Conservation (phyloP, 2,113 vertebrate genomes). For the Syrrhaptes paradoxus region DNA sequence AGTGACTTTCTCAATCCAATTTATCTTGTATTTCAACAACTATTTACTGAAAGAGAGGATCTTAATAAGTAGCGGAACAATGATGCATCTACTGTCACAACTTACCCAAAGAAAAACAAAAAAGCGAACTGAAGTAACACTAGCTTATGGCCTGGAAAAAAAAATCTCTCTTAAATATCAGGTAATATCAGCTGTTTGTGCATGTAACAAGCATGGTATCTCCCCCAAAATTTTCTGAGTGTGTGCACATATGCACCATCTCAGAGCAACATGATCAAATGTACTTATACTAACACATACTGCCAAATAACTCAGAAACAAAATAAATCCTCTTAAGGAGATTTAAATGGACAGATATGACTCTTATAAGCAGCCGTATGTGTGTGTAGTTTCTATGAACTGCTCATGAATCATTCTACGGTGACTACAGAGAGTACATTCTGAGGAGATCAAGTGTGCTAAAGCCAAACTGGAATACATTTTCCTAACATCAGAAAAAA, state of each 20-base stretch:
- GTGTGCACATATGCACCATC: not conserved
- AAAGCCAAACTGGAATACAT: not conserved
- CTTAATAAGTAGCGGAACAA: not conserved
- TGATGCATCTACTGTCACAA: not conserved
- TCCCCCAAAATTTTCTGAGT: not conserved
- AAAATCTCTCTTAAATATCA: not conserved
- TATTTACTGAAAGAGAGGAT: not conserved
- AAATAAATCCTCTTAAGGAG: not conserved
- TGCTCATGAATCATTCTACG: not conserved
- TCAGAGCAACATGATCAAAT: not conserved
- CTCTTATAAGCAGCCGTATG: not conserved
- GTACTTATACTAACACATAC: not conserved
- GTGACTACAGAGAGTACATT: not conserved
- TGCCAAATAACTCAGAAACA: not conserved
- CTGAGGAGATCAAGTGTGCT: not conserved
- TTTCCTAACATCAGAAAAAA: not conserved
- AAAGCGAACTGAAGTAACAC: not conserved
- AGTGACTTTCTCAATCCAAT: not conserved
- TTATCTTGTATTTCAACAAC: not conserved
- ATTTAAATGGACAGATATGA: not conserved
- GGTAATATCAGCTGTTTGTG: not conserved
- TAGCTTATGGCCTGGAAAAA: not conserved
- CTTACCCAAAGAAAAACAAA: not conserved
- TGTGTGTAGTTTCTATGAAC: not conserved
- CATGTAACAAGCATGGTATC: not conserved